Evolutionary conservation across 2,113 vertebrate genomes (phyloP), one percentile per base, ranked within the genome.

Genomic region (Triplophysa siluroides): DNA sequence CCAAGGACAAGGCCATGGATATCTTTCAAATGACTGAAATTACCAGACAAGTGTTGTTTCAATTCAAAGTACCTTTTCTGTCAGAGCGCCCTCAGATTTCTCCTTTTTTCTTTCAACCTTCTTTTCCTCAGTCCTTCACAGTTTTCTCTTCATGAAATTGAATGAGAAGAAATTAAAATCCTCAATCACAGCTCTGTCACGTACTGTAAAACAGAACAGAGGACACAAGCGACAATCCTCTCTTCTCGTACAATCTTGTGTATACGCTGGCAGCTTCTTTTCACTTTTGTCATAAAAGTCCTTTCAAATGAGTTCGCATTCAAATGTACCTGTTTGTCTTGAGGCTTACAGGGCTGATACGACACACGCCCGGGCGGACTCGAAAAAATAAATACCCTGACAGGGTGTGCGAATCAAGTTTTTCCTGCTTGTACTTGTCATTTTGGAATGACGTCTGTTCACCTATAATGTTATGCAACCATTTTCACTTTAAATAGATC

Each of bases 101-200:
- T 69, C 74, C 41, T 63, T 76, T 81, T 79, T 76, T 50, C 47
- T 64, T 38, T 29, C 2, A 60, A 76, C 66, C 38, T 56, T 76
- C 75, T 60, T 79, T 60, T 52, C 62, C 54, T 52, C 23, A 77
- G 50, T 47, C 43, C 72, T 61, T 65, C 23, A 64, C 58, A 56
- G 70, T 79, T 45, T 33, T 77, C 61, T 74, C 26, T 74, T 74
- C 3, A 69, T 33, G 64, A 78, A 84, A 79, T 54, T 14, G 58
- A 82, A 78, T 82, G 64, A 81, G 75, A 61, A 71, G 60, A 78
- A 84, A 84, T 84, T 84, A 84, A 84, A 84, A 84, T 75, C 76
- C 50, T 84, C 83, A 81, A 84, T 84, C 83, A 84, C 76, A 8
- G 12, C 29, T 29, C 76, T 79, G 83, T 69, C 76, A 79, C 79